Percentiles rank a stretch among this genome's conserved stretches.
phyloP scores from a whole-genome alignment of 2,113 vertebrate species.

The Elgaria multicarinata region DNA sequence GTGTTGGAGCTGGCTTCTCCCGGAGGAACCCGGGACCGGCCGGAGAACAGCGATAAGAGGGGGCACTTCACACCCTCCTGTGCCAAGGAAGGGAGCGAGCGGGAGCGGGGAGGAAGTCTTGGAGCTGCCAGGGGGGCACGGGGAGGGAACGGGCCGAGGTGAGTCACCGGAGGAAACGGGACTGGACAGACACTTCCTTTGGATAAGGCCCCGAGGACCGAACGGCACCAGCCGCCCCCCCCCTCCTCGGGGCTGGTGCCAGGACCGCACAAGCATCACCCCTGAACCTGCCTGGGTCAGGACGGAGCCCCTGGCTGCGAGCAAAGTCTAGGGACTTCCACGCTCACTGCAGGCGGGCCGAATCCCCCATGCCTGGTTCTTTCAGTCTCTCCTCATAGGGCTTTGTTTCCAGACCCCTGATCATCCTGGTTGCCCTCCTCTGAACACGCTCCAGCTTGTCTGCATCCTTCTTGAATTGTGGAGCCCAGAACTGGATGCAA shows the following conservation, averaged over 20 bases:
- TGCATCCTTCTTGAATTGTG: no score
- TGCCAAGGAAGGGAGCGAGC: conserved; percentile 1
- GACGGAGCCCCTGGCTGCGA: neutral
- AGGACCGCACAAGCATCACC: neutral
- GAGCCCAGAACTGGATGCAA: no score
- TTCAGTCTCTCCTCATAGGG: no score
- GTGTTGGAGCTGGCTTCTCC: neutral
- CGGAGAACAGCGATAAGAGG: neutral
- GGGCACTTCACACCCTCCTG: neutral
- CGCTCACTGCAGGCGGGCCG: no score
- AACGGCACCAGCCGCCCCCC: neutral
- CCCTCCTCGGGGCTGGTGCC: neutral
- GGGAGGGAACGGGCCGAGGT: neutral
- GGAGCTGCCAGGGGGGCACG: neutral
- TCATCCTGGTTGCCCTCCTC: no score
- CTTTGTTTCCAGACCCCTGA: no score
- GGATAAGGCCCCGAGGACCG: conserved; percentile 11
- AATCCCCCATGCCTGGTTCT: no score
- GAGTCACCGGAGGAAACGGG: neutral
- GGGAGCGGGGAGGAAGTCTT: neutral
- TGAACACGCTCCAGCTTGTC: no score
- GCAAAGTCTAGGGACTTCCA: no score
- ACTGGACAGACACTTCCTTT: neutral
- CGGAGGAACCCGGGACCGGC: neutral
- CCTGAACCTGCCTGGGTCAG: no score